phyloP scores from a whole-genome alignment of 2,888 invertebrate genomes.

The Aphidius colemani region DNA sequence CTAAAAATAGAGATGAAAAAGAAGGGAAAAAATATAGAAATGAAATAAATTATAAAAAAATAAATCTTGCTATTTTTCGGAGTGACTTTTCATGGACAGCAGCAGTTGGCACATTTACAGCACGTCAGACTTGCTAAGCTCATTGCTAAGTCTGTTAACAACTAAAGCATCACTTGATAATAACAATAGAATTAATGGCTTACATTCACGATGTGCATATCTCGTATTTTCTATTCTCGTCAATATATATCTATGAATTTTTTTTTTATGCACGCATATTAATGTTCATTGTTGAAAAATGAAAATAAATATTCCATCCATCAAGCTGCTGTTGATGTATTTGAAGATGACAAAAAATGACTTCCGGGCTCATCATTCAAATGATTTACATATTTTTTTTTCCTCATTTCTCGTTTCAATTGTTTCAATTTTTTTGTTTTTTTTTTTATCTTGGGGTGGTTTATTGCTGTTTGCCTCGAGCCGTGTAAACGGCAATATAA shows the following conservation, averaged over 20 bases:
- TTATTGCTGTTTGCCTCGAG: constrained; percentile 42
- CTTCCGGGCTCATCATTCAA: constrained; percentile 8
- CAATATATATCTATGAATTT: constrained; percentile 1
- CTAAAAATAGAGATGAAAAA: too few relatives aligned
- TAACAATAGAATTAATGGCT: constrained; percentile 5
- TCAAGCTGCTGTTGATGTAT: too few relatives aligned
- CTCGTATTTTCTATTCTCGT: neutral
- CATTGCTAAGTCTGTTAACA: neutral
- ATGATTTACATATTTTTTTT: neutral
- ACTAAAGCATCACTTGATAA: constrained; percentile 10
- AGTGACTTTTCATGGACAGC: too few relatives aligned
- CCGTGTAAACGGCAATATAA: constrained; percentile 52
- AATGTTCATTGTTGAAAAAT: too few relatives aligned
- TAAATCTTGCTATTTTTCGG: too few relatives aligned
- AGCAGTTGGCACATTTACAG: too few relatives aligned
- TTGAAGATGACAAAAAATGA: neutral
- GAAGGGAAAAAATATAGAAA: neutral
- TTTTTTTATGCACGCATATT: neutral
- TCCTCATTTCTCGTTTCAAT: neutral
- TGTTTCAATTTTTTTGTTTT: neutral
- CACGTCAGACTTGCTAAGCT: too few relatives aligned
- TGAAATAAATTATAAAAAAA: neutral
- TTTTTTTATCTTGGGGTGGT: constrained; percentile 23
- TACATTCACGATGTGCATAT: constrained; percentile 5
- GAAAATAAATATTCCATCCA: too few relatives aligned